A percentile compares a stretch with the other conserved stretches of the same genome.
These are phyloP conservation scores for Rhinella marina DNA, from an alignment of 2,797 vertebrate genomes.

Conservation along the genomic window DNA sequence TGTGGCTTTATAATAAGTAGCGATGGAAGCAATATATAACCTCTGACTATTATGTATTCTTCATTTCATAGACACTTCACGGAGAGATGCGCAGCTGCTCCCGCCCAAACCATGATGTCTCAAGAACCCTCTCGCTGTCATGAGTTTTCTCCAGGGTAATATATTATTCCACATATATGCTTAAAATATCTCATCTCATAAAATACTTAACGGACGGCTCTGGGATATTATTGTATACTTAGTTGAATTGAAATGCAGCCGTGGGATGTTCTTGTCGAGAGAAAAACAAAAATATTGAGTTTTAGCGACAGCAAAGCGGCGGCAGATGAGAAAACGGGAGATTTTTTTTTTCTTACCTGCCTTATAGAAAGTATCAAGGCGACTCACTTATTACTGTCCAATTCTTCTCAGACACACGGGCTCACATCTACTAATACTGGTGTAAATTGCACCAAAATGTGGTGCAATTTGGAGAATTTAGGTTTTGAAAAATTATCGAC, in stretches of 20 bases:
- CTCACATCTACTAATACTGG: too few relatives aligned
- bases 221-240: slow-evolving; percentile 47
- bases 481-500: too few relatives aligned
- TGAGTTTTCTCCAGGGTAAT: slow-evolving; percentile 40
- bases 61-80: slow-evolving; percentile 43
- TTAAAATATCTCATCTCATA: slow-evolving; percentile 51
- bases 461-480: too few relatives aligned
- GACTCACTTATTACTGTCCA: background rate
- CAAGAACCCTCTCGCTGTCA: slow-evolving; percentile 48
- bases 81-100: slow-evolving; percentile 46
- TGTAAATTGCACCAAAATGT: too few relatives aligned
- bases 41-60: slow-evolving; percentile 46
- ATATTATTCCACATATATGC: slow-evolving; percentile 49
- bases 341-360: background rate
- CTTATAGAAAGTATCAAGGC: background rate
- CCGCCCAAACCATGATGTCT: slow-evolving; percentile 47
- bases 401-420: background rate
- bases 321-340: background rate
- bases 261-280: background rate
- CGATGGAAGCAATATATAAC: slow-evolving; percentile 45
- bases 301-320: background rate
- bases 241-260: slow-evolving; percentile 25
- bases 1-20: slow-evolving; percentile 26
- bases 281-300: slow-evolving; percentile 38
- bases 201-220: slow-evolving; percentile 36